Evolutionary conservation across 2,113 vertebrate species (phyloP).

Genomic region (Cryptotis parvus): DNA sequence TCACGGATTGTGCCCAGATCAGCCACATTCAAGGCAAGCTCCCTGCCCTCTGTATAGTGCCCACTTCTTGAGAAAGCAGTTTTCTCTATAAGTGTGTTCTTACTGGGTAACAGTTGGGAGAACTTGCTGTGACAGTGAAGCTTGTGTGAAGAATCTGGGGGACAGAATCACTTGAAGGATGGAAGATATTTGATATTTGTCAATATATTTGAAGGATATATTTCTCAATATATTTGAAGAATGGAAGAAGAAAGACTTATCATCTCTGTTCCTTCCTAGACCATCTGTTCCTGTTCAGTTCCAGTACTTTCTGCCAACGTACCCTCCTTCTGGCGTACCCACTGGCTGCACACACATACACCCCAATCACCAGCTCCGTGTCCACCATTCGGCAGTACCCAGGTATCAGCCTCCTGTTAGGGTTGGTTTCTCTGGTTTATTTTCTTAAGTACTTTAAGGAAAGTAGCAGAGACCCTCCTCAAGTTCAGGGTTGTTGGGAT

Average conservation of each 20-base stretch:
- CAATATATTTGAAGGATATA: too few relatives aligned
- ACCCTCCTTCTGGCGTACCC: conserved; percentile 95
- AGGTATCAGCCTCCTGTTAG: conserved; percentile 86
- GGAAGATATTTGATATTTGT: too few relatives aligned
- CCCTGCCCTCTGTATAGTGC: too few relatives aligned
- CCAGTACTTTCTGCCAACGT: conserved; percentile 96
- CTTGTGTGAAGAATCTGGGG: not conserved
- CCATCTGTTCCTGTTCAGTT: conserved; percentile 96
- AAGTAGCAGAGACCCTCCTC: too few relatives aligned
- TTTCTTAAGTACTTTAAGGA: too few relatives aligned
- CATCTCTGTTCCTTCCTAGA: conserved; percentile 83
- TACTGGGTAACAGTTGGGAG: not conserved
- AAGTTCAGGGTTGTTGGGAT: too few relatives aligned
- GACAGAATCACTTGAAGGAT: conserved; percentile 12
- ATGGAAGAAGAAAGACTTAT: conserved; percentile 13
- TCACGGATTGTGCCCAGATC: too few relatives aligned
- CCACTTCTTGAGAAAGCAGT: not conserved
- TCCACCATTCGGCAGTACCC: conserved; percentile 97
- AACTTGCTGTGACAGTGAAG: not conserved
- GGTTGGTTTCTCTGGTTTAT: too few relatives aligned
- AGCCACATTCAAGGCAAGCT: too few relatives aligned
- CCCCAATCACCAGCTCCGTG: conserved; percentile 97
- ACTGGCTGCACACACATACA: conserved; percentile 95
- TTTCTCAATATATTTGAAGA: too few relatives aligned
- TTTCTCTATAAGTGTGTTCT: not conserved